Percentiles rank a stretch among this genome's conserved stretches.
These are phyloP conservation scores for Drosophila tripunctata DNA, from an alignment of 2,888 invertebrate genomes.

Conservation along the genomic window DNA sequence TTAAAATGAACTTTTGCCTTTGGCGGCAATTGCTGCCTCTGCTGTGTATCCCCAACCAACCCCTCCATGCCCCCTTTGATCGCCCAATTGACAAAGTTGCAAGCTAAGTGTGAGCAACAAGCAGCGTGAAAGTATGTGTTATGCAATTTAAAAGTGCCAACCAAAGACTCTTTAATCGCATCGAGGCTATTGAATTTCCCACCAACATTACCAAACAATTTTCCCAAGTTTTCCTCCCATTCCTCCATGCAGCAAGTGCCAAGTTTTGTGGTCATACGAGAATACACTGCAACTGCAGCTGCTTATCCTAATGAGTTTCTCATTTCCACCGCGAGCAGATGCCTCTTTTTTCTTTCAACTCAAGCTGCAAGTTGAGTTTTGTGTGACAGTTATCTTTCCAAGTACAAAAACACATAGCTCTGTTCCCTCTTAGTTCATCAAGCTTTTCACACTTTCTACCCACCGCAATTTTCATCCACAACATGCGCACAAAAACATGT, in stretches of 20 bases:
- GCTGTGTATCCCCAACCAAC: background rate
- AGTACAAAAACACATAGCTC: constrained; percentile 1
- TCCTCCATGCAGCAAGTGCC: too few species aligned
- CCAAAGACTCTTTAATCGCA: constrained; percentile 43
- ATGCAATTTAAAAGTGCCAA: constrained; percentile 66
- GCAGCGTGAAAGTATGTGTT: constrained; percentile 68
- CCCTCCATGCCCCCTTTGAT: too few species aligned
- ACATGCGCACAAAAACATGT: constrained; percentile 8
- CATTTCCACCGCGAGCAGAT: constrained; percentile 22
- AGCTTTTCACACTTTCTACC: constrained; percentile 5
- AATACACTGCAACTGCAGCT: background rate
- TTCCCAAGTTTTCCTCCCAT: constrained; percentile 8
- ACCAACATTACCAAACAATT: constrained; percentile 22
- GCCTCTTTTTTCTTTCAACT: background rate
- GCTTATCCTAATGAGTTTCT: constrained; percentile 41
- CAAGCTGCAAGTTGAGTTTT: background rate
- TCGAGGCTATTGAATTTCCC: constrained; percentile 50
- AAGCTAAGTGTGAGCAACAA: constrained; percentile 62
- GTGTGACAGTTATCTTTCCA: constrained; percentile 24
- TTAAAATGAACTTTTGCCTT: constrained; percentile 73
- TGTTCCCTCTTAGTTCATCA: background rate
- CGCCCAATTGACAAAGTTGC: constrained; percentile 24
- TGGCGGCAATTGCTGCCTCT: constrained; percentile 36
- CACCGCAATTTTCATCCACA: constrained; percentile 22
- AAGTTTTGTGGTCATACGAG: constrained; percentile 11